phyloP scores from a whole-genome alignment of 2,113 vertebrate genomes.

The Stegostoma tigrinum region DNA sequence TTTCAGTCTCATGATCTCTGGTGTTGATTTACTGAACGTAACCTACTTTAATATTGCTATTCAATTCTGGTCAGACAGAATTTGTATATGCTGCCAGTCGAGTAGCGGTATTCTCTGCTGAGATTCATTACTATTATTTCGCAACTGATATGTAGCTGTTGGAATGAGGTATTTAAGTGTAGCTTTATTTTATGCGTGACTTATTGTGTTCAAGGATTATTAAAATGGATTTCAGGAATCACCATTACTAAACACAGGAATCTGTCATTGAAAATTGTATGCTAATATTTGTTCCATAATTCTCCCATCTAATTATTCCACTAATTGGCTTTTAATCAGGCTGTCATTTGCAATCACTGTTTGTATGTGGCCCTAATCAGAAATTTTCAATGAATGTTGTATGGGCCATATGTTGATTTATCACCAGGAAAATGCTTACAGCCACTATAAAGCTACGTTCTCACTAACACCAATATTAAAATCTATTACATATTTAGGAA shows the following conservation, averaged over 20 bases:
- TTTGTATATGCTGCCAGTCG: background rate
- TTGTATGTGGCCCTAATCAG: background rate
- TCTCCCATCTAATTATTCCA: background rate
- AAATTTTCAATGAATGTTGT: background rate
- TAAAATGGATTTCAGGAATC: background rate
- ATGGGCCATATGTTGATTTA: background rate
- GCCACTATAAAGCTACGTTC: background rate
- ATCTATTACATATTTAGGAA: background rate
- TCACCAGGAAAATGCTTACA: background rate
- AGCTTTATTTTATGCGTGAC: background rate
- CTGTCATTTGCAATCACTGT: background rate
- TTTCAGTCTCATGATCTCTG: background rate
- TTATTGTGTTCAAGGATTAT: background rate
- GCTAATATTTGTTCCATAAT: background rate
- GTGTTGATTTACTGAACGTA: background rate
- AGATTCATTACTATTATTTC: background rate
- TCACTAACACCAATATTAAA: background rate
- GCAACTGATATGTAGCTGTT: background rate
- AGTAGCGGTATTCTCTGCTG: background rate
- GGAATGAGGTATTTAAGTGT: background rate
- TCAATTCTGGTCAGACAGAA: background rate
- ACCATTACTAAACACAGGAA: background rate
- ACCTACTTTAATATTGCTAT: background rate
- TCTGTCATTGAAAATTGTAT: background rate
- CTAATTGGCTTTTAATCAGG: slow-evolving; percentile 7